Percentiles rank a stretch among this genome's conserved stretches.
phyloP scores from a whole-genome alignment of 2,113 vertebrate species.

The Myrmecophaga tridactyla region DNA sequence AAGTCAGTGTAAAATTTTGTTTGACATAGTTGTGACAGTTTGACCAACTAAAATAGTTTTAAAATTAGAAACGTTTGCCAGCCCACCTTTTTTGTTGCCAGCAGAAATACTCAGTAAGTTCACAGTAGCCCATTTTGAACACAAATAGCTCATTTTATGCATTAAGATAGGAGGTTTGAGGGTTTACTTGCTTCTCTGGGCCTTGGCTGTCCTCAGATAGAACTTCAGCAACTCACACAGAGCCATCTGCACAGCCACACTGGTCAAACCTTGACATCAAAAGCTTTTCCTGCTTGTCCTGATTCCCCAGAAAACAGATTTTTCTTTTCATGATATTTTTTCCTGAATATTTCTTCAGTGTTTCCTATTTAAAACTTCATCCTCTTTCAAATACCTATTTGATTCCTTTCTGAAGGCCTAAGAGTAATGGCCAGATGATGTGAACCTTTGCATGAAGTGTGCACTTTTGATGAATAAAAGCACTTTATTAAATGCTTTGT shows the following conservation, averaged over 20 bases:
- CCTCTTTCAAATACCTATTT: not conserved
- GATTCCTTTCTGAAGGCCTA: not conserved
- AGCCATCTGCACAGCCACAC: not conserved
- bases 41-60: not conserved
- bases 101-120: not conserved
- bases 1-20: not conserved
- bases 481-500: not conserved
- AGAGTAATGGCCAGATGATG: not conserved
- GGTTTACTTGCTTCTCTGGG: not conserved
- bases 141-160: not conserved
- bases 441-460: not conserved
- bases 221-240: not conserved
- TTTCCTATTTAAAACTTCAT: not conserved
- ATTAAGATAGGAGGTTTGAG: not conserved
- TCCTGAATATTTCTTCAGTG: not conserved
- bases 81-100: not conserved
- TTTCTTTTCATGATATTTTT: not conserved
- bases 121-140: not conserved
- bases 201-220: not conserved
- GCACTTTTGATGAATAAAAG: not conserved
- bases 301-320: not conserved
- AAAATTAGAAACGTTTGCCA: not conserved
- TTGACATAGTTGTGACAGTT: not conserved
- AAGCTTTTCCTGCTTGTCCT: not conserved
- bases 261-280: not conserved